A percentile compares a stretch with the other conserved stretches of the same genome.
phyloP scores from a whole-genome alignment of 2,113 vertebrate genomes.

The Podocnemis expansa region DNA sequence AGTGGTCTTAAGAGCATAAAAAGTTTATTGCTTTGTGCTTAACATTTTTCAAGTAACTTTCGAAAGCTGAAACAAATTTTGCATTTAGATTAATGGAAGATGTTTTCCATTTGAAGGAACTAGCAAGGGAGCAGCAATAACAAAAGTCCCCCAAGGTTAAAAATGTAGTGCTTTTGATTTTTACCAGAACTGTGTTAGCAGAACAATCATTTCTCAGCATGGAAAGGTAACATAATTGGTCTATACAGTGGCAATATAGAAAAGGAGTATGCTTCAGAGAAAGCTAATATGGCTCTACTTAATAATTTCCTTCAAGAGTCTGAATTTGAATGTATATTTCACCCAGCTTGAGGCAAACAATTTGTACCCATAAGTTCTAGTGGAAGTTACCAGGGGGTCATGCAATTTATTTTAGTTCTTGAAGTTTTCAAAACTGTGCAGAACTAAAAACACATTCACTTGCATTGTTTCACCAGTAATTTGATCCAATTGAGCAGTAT shows the following conservation, averaged over 20 bases:
- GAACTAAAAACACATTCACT: constrained; percentile 68
- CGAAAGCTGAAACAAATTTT: constrained; percentile 84
- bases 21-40: constrained; percentile 87
- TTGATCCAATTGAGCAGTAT: constrained; percentile 71
- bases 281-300: constrained; percentile 85
- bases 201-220: constrained; percentile 86
- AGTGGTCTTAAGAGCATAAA: constrained; percentile 87
- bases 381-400: constrained; percentile 80
- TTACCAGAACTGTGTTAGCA: constrained; percentile 82
- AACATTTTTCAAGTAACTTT: constrained; percentile 88
- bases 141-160: constrained; percentile 86
- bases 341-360: constrained; percentile 86
- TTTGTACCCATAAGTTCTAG: constrained; percentile 81
- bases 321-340: constrained; percentile 85
- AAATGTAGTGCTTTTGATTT: constrained; percentile 84
- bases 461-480: constrained; percentile 72
- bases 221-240: constrained; percentile 86
- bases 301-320: constrained; percentile 86
- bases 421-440: constrained; percentile 77
- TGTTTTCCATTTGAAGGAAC: constrained; percentile 84
- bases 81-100: constrained; percentile 89
- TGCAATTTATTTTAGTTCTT: constrained; percentile 81
- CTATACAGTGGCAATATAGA: constrained; percentile 82
- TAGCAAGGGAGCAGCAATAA: constrained; percentile 80
- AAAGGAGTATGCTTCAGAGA: constrained; percentile 82